Conservation (phyloP, 2,113 vertebrate species). For the Glaucidium brasilianum region DNA sequence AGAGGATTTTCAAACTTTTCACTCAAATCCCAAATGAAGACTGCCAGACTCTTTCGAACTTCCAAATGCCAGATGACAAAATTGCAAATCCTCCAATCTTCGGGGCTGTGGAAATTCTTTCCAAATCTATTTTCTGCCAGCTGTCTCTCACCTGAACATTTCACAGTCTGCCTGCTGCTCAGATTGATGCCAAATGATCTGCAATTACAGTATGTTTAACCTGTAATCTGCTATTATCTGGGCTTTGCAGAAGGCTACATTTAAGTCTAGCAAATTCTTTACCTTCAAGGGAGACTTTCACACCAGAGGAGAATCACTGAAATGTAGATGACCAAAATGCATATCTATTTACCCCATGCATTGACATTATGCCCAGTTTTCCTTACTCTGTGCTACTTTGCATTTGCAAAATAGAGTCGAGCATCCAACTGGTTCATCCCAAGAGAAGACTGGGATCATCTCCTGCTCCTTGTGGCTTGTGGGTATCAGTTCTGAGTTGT, state of each 20-base stretch:
- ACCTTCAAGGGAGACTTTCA: neutral
- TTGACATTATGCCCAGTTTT: neutral
- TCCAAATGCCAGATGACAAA: neutral
- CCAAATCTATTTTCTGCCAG: neutral
- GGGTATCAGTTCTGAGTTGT: neutral
- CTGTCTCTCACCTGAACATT: neutral
- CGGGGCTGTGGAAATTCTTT: neutral
- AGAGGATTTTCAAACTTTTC: neutral
- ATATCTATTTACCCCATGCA: neutral
- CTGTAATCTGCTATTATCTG: neutral
- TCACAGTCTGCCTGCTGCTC: neutral
- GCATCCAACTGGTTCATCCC: fast-evolving
- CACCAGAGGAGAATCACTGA: neutral
- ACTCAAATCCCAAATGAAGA: fast-evolving
- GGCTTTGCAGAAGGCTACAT: neutral
- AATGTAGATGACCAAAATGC: neutral
- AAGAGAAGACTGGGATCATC: fast-evolving
- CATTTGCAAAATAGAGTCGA: neutral
- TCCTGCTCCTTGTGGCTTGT: neutral
- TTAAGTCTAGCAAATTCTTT: neutral
- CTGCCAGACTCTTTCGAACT: neutral
- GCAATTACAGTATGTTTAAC: neutral
- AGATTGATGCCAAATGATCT: neutral
- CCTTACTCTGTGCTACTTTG: neutral
- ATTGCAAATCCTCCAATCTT: neutral